Percentiles rank a stretch among this genome's conserved stretches.
Evolutionary conservation across 2,888 invertebrate genomes (phyloP).

Genomic region (Cryptocephalus primarius): DNA sequence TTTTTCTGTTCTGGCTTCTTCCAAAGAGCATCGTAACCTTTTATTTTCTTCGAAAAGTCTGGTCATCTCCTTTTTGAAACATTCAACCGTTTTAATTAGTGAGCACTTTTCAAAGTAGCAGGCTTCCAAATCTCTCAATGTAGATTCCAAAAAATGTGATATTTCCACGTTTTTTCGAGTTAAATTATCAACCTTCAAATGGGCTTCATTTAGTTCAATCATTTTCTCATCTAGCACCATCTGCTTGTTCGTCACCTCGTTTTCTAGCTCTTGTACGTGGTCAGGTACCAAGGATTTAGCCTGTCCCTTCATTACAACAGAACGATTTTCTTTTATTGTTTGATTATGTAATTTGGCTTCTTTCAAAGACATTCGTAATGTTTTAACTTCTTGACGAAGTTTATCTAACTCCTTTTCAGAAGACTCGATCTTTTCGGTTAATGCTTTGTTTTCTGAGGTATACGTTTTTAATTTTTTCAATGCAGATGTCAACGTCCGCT

Average conservation of each 20-base stretch:
- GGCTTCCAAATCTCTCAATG: conserved; percentile 4
- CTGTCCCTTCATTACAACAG: not conserved
- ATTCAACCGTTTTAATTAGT: conserved; percentile 3
- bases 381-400: not conserved
- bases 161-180: conserved; percentile 12
- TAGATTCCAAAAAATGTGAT: conserved; percentile 5
- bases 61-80: not conserved
- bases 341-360: not conserved
- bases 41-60: not conserved
- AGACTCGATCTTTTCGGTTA: conserved; percentile 10
- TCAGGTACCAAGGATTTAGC: not conserved
- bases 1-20: not conserved
- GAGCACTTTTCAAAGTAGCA: conserved; percentile 11
- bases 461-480: conserved; percentile 4
- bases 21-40: no score
- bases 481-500: not conserved
- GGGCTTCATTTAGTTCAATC: conserved; percentile 11
- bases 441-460: conserved; percentile 12
- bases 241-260: conserved; percentile 15
- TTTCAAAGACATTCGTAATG: no score
- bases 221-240: conserved; percentile 17
- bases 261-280: conserved; percentile 2
- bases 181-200: conserved; percentile 12
- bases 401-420: conserved; percentile 12
- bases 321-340: not conserved